phyloP scores from a whole-genome alignment of 2,797 vertebrate species.

The Poeciliopsis gracilis region DNA sequence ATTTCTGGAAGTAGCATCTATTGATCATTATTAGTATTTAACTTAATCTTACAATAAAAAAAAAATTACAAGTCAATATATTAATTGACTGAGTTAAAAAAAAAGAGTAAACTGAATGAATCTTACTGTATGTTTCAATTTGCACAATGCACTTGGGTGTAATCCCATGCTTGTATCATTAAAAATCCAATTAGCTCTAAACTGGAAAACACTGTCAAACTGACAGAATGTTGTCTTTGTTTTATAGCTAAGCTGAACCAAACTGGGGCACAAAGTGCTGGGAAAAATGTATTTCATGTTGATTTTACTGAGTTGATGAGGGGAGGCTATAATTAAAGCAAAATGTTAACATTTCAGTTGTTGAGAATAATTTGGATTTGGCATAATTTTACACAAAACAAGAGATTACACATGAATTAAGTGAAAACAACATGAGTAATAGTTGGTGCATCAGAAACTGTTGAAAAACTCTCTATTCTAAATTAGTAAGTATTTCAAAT shows the following conservation, averaged over 20 bases:
- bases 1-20: background rate
- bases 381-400: background rate
- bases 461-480: background rate
- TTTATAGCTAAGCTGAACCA: background rate
- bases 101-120: background rate
- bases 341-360: background rate
- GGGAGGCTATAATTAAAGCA: background rate
- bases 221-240: background rate
- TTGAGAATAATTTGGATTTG: background rate
- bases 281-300: background rate
- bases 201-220: background rate
- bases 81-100: background rate
- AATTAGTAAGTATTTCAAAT: background rate
- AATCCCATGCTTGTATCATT: background rate
- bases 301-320: too few species aligned
- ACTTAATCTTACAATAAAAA: background rate
- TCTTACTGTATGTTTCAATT: background rate
- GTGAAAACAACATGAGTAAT: background rate
- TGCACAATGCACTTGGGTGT: background rate
- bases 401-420: background rate
- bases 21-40: background rate
- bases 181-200: background rate
- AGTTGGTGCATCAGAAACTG: background rate
- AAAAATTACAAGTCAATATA: too few species aligned
- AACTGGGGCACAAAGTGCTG: background rate